Percentiles rank a stretch among this genome's conserved stretches.
Conservation (phyloP, 2,888 invertebrate genomes). For the Pristionchus mayeri region DNA sequence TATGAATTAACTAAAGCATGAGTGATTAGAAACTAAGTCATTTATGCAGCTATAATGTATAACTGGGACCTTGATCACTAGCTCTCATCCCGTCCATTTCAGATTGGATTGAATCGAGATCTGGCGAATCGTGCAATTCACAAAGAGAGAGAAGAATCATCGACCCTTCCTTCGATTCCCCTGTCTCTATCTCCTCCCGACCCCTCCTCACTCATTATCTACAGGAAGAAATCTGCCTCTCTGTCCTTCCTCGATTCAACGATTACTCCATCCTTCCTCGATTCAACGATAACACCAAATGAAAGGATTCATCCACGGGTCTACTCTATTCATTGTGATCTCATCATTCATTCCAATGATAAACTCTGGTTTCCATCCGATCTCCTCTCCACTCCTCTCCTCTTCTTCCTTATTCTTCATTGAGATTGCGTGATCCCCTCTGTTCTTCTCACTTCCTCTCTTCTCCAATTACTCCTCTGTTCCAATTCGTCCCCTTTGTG, state of each 20-base stretch:
- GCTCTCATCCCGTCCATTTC: conserved; percentile 3
- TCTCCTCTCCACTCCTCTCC: neutral
- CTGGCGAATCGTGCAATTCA: conserved; percentile 62
- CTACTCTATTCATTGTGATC: too few relatives aligned
- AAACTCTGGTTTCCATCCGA: neutral
- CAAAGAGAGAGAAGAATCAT: neutral
- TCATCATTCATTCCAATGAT: too few relatives aligned
- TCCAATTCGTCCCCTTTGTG: conserved; percentile 1
- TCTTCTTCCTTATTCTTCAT: neutral
- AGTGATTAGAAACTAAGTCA: neutral
- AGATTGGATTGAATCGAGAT: conserved; percentile 62
- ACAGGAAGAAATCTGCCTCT: conserved; percentile 29
- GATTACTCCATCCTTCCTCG: conserved; percentile 14
- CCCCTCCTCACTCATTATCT: neutral
- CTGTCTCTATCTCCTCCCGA: neutral
- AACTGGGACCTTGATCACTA: neutral
- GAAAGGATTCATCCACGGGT: too few relatives aligned
- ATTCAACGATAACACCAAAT: neutral
- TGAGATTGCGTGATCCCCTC: conserved; percentile 12
- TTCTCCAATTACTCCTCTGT: conserved; percentile 31
- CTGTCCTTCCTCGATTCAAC: conserved; percentile 2
- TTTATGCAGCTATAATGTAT: neutral
- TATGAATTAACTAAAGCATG: neutral
- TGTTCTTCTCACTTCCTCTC: neutral
- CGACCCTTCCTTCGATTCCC: conserved; percentile 41